Base-by-base conservation (phyloP, 1,140 invertebrate species). In the Orius laevigatus region DNA sequence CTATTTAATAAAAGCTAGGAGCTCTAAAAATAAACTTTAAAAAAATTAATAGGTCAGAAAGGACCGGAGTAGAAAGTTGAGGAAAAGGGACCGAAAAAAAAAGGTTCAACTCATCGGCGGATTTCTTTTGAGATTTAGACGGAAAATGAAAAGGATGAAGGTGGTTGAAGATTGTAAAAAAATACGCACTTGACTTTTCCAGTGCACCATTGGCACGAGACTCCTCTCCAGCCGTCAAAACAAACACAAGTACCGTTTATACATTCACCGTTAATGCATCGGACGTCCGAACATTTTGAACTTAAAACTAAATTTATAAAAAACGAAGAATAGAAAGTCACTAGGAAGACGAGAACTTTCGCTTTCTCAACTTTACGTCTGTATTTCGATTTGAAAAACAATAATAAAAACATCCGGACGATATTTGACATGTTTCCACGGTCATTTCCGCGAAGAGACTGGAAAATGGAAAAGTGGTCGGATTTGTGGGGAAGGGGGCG, bases 191-290 rank as follows among this genome's bases (percentile, higher is more conserved):
- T 86, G 60, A 90, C 79, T 79, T 91, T 88, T 51, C 89, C 87
- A 47, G 78, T 81, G 70, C 88, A 92, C 63, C 79, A 84, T 63
- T 91, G 83, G 68, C 89, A 94, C 53, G 77, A 74, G 16, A 75
- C 66, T 39, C 87, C 87, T 64, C 85, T 81, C 88, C 88, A 94
- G 43, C 88, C 89, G 62, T 85, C 81, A 60, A 75, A 74, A 70
- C 89, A 94, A 46, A 84, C 66, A 71, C 89, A 93, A 59, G 72
- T 84, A 58, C 76, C 82, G 70, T 86, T 88, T 61, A 76, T 71
- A 73, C 86, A 91, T 47, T 73, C 66, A 25, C 82, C 83, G 65
- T 84, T 79, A 54, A 74, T 67, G 65, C 79, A 55, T 59, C 59
- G 56, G n/a, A 57, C 53, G 39, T 60, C 57, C 49, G 52, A 52